Percentiles rank a stretch among this genome's conserved stretches.
phyloP scores from a whole-genome alignment of 2,888 invertebrate species.

The Eutolmus rufibarbis region DNA sequence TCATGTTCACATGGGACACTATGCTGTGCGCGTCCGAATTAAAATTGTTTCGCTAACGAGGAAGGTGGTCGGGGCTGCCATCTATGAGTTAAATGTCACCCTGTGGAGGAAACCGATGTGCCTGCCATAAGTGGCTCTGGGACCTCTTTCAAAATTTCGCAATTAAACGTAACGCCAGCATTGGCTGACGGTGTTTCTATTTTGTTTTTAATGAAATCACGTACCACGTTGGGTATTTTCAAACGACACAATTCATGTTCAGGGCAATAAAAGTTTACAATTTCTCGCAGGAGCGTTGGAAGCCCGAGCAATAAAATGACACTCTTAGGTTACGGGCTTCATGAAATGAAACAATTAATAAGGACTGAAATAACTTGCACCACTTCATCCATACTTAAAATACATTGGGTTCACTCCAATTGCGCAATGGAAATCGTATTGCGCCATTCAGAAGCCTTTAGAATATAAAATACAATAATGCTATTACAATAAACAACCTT shows the following conservation, averaged over 20 bases:
- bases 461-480: neutral
- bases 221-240: neutral
- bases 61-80: neutral
- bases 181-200: neutral
- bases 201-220: constrained; percentile 23
- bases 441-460: neutral
- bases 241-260: neutral
- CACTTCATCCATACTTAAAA: neutral
- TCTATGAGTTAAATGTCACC: neutral
- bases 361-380: neutral
- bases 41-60: neutral
- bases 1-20: neutral
- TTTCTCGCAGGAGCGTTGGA: neutral
- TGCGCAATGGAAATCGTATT: neutral
- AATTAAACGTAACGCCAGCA: neutral
- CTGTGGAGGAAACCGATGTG: neutral
- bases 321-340: neutral
- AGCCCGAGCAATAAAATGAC: neutral
- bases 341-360: neutral
- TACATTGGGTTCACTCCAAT: neutral
- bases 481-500: neutral
- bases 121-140: neutral
- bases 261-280: neutral
- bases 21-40: neutral
- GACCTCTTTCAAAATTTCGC: constrained; percentile 17